phyloP scores from a whole-genome alignment of 2,888 invertebrate species.

The Galerucella nymphaeae region DNA sequence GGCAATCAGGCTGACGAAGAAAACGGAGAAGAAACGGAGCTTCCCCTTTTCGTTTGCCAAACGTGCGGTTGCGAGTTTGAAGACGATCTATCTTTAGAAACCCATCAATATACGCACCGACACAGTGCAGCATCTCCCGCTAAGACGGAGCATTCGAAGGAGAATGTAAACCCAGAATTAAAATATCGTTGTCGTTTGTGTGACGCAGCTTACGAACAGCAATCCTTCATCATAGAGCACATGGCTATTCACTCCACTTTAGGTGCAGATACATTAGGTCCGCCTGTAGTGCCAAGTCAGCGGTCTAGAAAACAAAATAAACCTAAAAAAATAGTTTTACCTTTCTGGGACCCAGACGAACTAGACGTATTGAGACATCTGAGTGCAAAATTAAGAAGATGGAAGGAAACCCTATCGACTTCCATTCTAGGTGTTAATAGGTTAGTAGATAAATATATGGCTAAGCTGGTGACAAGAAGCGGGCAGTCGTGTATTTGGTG shows the following conservation, averaged over 20 bases:
- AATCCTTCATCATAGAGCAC: constrained; percentile 66
- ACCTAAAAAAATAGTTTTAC: constrained; percentile 65
- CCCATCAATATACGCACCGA: constrained; percentile 65
- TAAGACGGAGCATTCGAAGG: constrained; percentile 63
- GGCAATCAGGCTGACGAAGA: constrained; percentile 62
- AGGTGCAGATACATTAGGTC: constrained; percentile 53
- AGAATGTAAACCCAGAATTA: constrained; percentile 62
- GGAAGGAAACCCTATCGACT: constrained; percentile 52
- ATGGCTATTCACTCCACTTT: constrained; percentile 65
- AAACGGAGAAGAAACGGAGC: constrained; percentile 63
- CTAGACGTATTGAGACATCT: constrained; percentile 57
- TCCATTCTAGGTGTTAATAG: constrained; percentile 51
- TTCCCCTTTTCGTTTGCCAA: constrained; percentile 67
- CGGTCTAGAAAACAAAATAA: constrained; percentile 66
- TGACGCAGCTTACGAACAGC: constrained; percentile 64
- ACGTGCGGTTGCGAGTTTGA: constrained; percentile 69
- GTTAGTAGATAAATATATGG: constrained; percentile 62
- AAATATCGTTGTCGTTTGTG: constrained; percentile 66
- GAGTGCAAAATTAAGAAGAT: constrained; percentile 56
- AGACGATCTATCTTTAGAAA: constrained; percentile 66
- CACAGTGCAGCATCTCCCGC: constrained; percentile 67
- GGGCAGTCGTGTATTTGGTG: constrained; percentile 61
- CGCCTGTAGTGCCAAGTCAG: constrained; percentile 54
- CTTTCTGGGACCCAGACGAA: constrained; percentile 61
- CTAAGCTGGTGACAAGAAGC: constrained; percentile 59